Percentiles rank a stretch among this genome's conserved stretches.
Evolutionary conservation across 2,797 vertebrate genomes (phyloP).

Genomic region (Acanthurus leucopareius): DNA sequence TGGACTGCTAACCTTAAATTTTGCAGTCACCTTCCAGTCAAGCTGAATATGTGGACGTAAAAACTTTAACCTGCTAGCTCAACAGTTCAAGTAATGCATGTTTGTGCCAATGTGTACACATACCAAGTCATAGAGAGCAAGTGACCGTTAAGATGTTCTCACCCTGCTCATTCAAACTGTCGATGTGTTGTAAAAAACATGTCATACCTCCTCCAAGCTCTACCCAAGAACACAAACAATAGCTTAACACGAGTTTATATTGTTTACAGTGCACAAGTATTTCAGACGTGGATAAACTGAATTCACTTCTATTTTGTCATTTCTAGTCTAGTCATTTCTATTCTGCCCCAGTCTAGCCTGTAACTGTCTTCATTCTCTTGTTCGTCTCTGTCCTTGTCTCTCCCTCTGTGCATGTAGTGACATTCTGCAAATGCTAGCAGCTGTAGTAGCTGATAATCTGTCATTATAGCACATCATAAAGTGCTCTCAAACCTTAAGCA

Average conservation of each 20-base stretch:
- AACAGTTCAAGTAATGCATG: too few relatives aligned
- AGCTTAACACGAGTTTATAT: background rate
- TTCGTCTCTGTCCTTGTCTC: constrained; percentile 56
- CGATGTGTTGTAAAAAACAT: too few relatives aligned
- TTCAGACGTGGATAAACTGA: background rate
- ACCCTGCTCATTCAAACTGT: too few relatives aligned
- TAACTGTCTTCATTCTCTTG: constrained; percentile 36
- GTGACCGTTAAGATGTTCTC: too few relatives aligned
- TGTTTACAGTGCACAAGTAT: background rate
- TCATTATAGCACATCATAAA: constrained; percentile 67
- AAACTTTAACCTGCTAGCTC: too few relatives aligned
- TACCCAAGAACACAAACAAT: background rate
- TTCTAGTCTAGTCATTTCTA: constrained; percentile 7
- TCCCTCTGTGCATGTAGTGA: constrained; percentile 62
- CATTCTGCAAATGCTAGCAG: constrained; percentile 74
- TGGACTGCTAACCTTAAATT: too few relatives aligned
- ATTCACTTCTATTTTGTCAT: background rate
- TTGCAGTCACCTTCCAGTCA: too few relatives aligned
- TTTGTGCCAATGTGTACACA: too few relatives aligned
- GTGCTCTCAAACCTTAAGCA: constrained; percentile 62
- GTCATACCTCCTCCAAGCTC: too few relatives aligned
- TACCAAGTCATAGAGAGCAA: too few relatives aligned
- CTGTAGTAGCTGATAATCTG: constrained; percentile 71
- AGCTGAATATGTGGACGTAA: too few relatives aligned
- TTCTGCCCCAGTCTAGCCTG: constrained; percentile 25